These are phyloP conservation scores for Sebastes diaconus DNA, from an alignment of 2,797 vertebrate genomes.

Conservation along the genomic window DNA sequence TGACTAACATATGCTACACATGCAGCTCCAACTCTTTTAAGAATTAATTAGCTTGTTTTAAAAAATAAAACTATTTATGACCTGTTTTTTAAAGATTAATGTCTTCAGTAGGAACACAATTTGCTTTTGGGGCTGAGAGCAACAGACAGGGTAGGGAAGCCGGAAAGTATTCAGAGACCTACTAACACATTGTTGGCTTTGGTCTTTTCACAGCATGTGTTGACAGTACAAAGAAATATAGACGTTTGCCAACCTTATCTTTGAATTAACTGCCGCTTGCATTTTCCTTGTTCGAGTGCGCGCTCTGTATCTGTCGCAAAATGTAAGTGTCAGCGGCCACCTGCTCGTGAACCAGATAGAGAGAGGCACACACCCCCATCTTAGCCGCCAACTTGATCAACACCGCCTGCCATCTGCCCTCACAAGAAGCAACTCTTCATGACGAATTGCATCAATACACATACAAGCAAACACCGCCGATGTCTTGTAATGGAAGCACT, in stretches of 20 bases:
- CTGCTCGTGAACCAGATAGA: constrained; percentile 30
- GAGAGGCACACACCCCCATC: constrained; percentile 14
- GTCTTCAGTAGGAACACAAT: background rate
- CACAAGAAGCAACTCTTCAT: constrained; percentile 44
- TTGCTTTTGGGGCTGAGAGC: background rate
- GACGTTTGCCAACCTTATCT: background rate
- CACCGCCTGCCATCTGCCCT: constrained; percentile 47
- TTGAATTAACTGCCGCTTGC: background rate
- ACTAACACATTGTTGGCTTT: background rate
- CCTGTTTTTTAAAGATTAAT: background rate
- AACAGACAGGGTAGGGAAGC: background rate
- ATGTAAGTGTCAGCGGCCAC: constrained; percentile 24
- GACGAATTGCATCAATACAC: constrained; percentile 57
- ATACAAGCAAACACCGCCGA: constrained; percentile 34
- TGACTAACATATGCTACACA: background rate
- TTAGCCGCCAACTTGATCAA: constrained; percentile 44
- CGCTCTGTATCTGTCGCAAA: background rate
- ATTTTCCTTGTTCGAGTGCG: background rate
- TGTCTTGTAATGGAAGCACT: constrained; percentile 50
- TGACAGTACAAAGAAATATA: background rate
- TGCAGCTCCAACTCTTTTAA: background rate
- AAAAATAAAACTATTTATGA: background rate
- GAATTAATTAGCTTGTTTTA: background rate
- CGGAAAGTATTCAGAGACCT: background rate
- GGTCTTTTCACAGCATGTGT: background rate